Percentiles rank a stretch among this genome's conserved stretches.
Evolutionary conservation across 2,113 vertebrate species (phyloP).

Genomic region (Odontesthes bonariensis): DNA sequence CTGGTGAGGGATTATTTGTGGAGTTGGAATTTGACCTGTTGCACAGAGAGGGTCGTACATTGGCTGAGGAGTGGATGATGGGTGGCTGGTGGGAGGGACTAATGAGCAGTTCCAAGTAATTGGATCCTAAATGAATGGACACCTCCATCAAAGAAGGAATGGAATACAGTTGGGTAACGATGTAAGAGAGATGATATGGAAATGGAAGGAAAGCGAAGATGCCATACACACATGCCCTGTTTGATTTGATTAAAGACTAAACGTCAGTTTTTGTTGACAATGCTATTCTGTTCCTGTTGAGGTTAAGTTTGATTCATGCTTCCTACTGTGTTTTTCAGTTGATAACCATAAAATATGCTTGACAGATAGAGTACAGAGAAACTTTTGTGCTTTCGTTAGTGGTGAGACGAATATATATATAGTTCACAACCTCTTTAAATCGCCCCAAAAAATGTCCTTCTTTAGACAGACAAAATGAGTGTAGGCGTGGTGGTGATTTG

Average conservation of each 20-base stretch:
- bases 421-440: too few species aligned
- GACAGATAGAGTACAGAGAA: slow-evolving; percentile 7
- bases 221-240: neutral
- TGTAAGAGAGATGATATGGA: neutral
- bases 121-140: slow-evolving; percentile 64
- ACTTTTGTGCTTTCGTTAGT: neutral
- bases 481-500: too few species aligned
- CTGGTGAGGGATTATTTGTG: slow-evolving; percentile 65
- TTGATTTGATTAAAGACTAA: neutral
- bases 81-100: slow-evolving; percentile 51
- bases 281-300: neutral
- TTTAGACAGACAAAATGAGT: too few species aligned
- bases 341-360: neutral
- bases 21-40: slow-evolving; percentile 66
- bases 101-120: slow-evolving; percentile 46
- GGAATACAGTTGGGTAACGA: slow-evolving; percentile 13
- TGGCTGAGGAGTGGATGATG: slow-evolving; percentile 41
- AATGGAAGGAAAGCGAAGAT: neutral
- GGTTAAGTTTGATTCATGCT: neutral
- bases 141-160: slow-evolving; percentile 39
- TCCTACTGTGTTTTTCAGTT: neutral
- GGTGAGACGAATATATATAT: neutral
- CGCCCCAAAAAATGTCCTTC: too few species aligned
- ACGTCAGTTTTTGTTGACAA: neutral
- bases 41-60: slow-evolving; percentile 23